phyloP scores from a whole-genome alignment of 2,888 invertebrate genomes.

The Drosophila fulvimacula region DNA sequence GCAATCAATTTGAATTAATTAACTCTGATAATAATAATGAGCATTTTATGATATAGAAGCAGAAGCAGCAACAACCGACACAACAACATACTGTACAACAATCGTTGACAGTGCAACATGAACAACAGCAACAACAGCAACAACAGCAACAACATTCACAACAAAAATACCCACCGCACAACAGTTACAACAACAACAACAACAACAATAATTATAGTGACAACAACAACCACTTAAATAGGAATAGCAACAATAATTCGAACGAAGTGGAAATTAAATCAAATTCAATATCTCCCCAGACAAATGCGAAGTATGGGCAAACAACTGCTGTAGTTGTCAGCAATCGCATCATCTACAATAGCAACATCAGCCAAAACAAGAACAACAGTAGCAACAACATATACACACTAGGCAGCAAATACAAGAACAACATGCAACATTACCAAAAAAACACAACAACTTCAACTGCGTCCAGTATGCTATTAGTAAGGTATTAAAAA shows the following conservation, averaged over 20 bases:
- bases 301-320: slow-evolving; percentile 32
- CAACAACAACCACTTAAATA: slow-evolving; percentile 39
- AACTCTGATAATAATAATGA: slow-evolving; percentile 41
- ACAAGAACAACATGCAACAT: slow-evolving; percentile 51
- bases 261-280: slow-evolving; percentile 53
- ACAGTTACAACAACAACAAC: slow-evolving; percentile 43
- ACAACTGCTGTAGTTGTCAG: slow-evolving; percentile 18
- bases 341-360: background rate
- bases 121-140: slow-evolving; percentile 26
- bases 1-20: background rate
- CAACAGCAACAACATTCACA: slow-evolving; percentile 45
- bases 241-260: slow-evolving; percentile 29
- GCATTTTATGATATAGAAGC: slow-evolving; percentile 45
- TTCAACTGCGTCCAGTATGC: slow-evolving; percentile 79
- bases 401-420: slow-evolving; percentile 74
- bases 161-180: slow-evolving; percentile 53
- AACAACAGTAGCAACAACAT: slow-evolving; percentile 67
- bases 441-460: slow-evolving; percentile 61
- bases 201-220: slow-evolving; percentile 40
- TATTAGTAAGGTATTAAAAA: slow-evolving; percentile 84
- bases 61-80: slow-evolving; percentile 47
- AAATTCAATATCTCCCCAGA: slow-evolving; percentile 50
- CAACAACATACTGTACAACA: slow-evolving; percentile 29
- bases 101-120: slow-evolving; percentile 30
- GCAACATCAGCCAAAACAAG: slow-evolving; percentile 34